A percentile compares a stretch with the other conserved stretches of the same genome.
phyloP scores from a whole-genome alignment of 92 coral and sea anemone species.

The Actinostola sp. region DNA sequence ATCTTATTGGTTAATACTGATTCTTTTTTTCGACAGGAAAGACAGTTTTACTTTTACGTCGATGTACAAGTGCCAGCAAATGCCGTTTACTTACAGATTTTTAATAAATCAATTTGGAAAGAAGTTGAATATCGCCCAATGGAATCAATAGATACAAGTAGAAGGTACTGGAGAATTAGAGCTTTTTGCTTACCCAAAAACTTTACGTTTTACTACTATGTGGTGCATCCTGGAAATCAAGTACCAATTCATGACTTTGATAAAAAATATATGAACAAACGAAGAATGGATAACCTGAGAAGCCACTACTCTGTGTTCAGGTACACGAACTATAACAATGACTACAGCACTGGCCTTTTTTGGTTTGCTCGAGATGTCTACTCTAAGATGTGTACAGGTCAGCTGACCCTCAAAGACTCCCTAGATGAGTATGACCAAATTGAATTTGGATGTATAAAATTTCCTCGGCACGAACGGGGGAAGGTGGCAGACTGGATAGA shows the following conservation, averaged over 20 bases:
- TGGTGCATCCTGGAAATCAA: background rate
- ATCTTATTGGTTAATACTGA: background rate
- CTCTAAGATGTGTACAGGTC: background rate
- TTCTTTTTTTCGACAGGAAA: slow-evolving; percentile 2
- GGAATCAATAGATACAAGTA: background rate
- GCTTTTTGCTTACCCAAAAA: background rate
- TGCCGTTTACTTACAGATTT: background rate
- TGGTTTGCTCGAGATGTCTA: slow-evolving; percentile 13
- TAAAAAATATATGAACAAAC: background rate
- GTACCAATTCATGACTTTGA: background rate
- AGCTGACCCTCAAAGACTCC: background rate
- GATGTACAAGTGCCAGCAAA: background rate
- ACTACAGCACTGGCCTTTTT: background rate
- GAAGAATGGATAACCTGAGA: background rate
- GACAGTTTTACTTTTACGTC: background rate
- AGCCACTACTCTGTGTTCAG: slow-evolving; percentile 17
- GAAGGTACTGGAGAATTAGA: slow-evolving; percentile 6
- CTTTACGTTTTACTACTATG: background rate
- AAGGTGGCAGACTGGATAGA: slow-evolving; percentile 11
- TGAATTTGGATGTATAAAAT: background rate
- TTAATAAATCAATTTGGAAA: background rate
- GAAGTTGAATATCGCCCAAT: too few species aligned
- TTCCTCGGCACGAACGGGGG: background rate
- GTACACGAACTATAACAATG: background rate
- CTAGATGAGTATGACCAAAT: slow-evolving; percentile 14